Evolutionary conservation across 2,113 vertebrate species (phyloP).

Genomic region (Anser cygnoides): DNA sequence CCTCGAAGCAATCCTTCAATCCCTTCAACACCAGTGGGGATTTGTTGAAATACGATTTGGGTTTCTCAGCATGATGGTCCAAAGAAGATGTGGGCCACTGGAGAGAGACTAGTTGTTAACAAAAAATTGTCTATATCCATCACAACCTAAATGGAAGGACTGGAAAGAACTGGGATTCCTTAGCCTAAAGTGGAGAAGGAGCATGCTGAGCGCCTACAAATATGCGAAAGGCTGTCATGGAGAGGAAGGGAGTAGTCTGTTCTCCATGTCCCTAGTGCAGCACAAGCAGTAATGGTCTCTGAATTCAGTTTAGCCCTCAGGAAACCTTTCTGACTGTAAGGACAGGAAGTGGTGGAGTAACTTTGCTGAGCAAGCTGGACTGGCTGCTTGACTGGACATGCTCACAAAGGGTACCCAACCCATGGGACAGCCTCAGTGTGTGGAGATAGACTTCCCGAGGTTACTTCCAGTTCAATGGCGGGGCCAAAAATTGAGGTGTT

Average conservation of each 20-base stretch:
- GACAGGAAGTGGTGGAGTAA: neutral
- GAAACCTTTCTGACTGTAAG: neutral
- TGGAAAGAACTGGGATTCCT: neutral
- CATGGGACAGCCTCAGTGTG: neutral
- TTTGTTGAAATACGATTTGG: neutral
- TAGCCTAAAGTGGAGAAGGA: neutral
- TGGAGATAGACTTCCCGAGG: neutral
- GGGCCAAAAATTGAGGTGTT: neutral
- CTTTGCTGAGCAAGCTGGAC: neutral
- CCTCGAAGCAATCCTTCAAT: neutral
- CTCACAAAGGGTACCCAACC: neutral
- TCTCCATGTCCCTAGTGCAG: accelerated
- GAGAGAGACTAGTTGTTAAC: neutral
- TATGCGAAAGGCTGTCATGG: neutral
- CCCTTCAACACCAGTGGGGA: neutral
- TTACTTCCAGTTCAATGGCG: neutral
- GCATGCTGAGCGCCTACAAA: neutral
- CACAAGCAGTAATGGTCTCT: neutral
- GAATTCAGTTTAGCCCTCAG: neutral
- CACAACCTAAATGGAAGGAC: neutral
- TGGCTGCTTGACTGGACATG: neutral
- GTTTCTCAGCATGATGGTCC: neutral
- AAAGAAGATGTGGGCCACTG: neutral
- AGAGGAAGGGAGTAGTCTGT: neutral
- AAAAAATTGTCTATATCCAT: accelerated